These are phyloP conservation scores for Dicrostonyx torquatus DNA, from an alignment of 2,797 vertebrate species.

Conservation along the genomic window DNA sequence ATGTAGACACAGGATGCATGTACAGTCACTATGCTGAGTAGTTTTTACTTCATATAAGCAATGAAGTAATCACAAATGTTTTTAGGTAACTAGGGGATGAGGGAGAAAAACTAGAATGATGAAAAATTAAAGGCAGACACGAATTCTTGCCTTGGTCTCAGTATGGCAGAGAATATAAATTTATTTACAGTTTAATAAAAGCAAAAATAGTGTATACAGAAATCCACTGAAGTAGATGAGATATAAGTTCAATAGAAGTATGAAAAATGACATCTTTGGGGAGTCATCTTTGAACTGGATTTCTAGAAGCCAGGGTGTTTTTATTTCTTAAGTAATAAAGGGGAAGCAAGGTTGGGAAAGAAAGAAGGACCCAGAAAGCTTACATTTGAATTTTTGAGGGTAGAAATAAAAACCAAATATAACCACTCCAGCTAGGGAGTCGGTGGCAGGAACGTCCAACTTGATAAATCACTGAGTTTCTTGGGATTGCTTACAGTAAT, in stretches of 20 bases:
- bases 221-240: neutral
- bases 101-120: neutral
- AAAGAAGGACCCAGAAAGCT: neutral
- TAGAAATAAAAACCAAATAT: no score
- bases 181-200: neutral
- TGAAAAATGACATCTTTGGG: neutral
- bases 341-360: neutral
- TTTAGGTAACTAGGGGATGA: slow-evolving; percentile 15
- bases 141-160: neutral
- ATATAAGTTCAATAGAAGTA: neutral
- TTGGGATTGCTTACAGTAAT: neutral
- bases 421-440: neutral
- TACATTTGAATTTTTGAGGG: no score
- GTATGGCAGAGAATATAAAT: neutral
- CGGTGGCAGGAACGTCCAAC: neutral
- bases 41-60: neutral
- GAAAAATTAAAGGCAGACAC: neutral
- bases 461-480: neutral
- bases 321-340: neutral
- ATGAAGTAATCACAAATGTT: neutral
- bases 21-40: neutral
- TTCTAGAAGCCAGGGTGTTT: neutral
- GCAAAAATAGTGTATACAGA: neutral
- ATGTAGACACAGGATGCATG: neutral
- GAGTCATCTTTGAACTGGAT: neutral